phyloP scores from a whole-genome alignment of 2,113 vertebrate genomes.

The Empidonax traillii region DNA sequence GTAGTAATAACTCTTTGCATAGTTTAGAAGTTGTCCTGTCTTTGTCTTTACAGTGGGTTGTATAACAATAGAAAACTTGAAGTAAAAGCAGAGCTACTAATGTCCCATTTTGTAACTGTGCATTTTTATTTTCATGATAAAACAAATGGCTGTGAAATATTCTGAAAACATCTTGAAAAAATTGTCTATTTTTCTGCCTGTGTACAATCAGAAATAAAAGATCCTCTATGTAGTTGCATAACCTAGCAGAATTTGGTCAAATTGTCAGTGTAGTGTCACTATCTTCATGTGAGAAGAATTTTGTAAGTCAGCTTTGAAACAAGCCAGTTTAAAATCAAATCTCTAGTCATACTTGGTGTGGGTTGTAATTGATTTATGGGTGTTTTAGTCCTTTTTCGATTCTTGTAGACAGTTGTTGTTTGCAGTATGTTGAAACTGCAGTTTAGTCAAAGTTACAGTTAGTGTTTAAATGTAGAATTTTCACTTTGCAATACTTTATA shows the following conservation, averaged over 20 bases:
- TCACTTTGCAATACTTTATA: not conserved
- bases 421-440: not conserved
- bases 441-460: not conserved
- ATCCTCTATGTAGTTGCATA: not conserved
- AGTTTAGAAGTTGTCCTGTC: not conserved
- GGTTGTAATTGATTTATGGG: not conserved
- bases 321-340: not conserved
- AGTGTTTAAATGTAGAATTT: not conserved
- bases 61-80: not conserved
- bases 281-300: not conserved
- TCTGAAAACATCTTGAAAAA: not conserved
- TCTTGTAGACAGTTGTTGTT: not conserved
- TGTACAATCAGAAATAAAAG: not conserved
- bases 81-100: not conserved
- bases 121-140: not conserved
- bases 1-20: not conserved
- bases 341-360: not conserved
- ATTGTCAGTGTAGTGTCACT: not conserved
- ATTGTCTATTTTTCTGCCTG: not conserved
- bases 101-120: not conserved
- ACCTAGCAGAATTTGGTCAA: not conserved
- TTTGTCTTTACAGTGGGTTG: not conserved
- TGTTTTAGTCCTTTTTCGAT: not conserved
- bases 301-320: not conserved
- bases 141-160: not conserved